Base-by-base conservation (phyloP, 2,888 invertebrate species). In the Drosophila merina region DNA sequence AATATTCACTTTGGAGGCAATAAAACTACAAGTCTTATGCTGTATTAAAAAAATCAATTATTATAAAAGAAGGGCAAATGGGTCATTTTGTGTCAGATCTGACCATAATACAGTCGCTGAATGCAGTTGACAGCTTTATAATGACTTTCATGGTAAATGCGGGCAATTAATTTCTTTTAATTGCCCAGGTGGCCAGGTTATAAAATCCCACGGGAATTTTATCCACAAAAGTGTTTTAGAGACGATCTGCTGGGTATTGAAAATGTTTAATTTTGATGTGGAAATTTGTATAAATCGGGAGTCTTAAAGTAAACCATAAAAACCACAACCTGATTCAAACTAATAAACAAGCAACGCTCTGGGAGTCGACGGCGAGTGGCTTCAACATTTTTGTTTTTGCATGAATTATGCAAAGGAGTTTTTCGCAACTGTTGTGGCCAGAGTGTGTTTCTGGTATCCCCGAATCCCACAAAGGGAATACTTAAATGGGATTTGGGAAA, bases 401-500 rank as follows among this genome's bases (percentile, higher is more conserved):
- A 12, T 36, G 36, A 36, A 36, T 36, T 36, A 36, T 36, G 36
- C 36, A 36, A 36, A 36, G n/a, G 60, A 60, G 72, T 67, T 79
- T 75, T 71, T 78, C 72, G 72, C 85, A 68, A 77, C 76, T 80
- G 77, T 70, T 74, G 77, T 59, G 57, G 79, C 55, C 58, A 69
- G 47, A 66, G 85, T 28, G 79, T 44, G 52, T 42, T 56, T 48
- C 47, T 44, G 57, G 42, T 14, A 57, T 45, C 69, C 48, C 57
- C n/a, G 33, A 14, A 50, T 78, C 82, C 76, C 80, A 85, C 74
- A 82, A 79, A 82, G 86, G 83, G 86, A 85, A 82, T 82, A 74
- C 76, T 73, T 82, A 82, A 82, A 82, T 85, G 83, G 83, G 82
- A 85, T 82, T 82, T 85, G 82, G 82, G 86, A 82, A 82, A 82